phyloP scores from a whole-genome alignment of 2,113 vertebrate genomes.

The Toxotes chatareus region DNA sequence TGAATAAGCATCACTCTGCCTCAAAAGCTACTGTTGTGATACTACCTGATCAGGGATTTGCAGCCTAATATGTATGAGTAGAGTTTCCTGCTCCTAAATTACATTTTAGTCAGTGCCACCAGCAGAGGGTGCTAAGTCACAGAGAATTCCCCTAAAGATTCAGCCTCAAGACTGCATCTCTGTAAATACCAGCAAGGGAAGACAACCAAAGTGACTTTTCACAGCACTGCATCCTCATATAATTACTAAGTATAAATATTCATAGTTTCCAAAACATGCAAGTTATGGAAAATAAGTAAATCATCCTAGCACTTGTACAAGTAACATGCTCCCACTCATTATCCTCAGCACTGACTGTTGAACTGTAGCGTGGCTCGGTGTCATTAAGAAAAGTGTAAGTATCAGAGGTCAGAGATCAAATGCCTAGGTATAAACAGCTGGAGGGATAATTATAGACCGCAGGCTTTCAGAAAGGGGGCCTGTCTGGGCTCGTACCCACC shows the following conservation, averaged over 20 bases:
- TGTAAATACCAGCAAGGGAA: constrained; percentile 7
- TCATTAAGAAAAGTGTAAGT: constrained; percentile 63
- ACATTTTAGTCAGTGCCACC: constrained; percentile 21
- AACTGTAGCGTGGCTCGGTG: constrained; percentile 54
- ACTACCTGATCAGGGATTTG: neutral
- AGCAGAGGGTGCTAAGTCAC: constrained; percentile 65
- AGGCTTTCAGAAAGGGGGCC: constrained; percentile 33
- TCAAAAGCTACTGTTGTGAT: neutral
- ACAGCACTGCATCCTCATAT: neutral
- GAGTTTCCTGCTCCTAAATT: neutral
- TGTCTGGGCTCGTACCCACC: constrained; percentile 60
- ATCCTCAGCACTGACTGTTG: constrained; percentile 27
- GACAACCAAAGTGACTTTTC: neutral
- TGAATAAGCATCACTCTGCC: neutral
- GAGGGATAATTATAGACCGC: constrained; percentile 64
- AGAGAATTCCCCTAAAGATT: neutral
- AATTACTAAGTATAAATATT: constrained; percentile 5
- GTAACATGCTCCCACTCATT: constrained; percentile 10
- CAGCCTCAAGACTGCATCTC: neutral
- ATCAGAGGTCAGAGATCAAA: constrained; percentile 71
- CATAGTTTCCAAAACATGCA: neutral
- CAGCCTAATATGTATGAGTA: neutral
- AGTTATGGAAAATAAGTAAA: constrained; percentile 21
- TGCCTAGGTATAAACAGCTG: constrained; percentile 65
- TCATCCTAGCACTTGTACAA: constrained; percentile 24